Conservation (phyloP, 2,888 invertebrate genomes). For the Himalopsyche tibetana region DNA sequence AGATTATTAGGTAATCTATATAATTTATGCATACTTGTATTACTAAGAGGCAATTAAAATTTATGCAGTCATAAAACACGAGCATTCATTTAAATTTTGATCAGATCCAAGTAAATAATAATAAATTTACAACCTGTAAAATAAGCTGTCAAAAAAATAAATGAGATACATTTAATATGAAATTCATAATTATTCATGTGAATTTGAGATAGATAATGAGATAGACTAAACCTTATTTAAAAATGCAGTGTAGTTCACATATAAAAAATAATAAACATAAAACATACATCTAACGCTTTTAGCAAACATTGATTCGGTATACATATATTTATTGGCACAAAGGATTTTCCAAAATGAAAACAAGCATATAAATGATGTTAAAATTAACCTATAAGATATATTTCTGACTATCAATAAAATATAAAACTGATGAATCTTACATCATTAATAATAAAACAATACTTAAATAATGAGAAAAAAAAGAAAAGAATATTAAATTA, state of each 20-base stretch:
- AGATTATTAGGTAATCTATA: neutral
- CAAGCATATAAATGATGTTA: neutral
- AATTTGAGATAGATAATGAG: neutral
- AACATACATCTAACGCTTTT: neutral
- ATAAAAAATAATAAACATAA: neutral
- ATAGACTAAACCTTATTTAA: neutral
- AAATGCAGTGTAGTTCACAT: neutral
- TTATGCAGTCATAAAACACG: neutral
- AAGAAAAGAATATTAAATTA: constrained; percentile 3
- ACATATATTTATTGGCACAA: neutral
- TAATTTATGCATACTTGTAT: neutral
- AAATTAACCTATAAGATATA: constrained; percentile 6
- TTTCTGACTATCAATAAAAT: neutral
- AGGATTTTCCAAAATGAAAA: constrained; percentile 6
- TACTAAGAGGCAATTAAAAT: neutral
- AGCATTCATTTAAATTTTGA: neutral
- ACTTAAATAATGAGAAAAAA: constrained; percentile 2
- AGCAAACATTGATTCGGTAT: neutral
- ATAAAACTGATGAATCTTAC: neutral
- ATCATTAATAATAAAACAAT: constrained; percentile 5
- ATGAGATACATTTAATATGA: neutral
- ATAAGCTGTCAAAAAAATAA: neutral
- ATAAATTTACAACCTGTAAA: neutral
- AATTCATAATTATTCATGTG: neutral
- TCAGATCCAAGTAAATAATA: too few species aligned